Percentiles rank a stretch among this genome's conserved stretches.
These are phyloP conservation scores for Eutrigla gurnardus DNA, from an alignment of 2,797 vertebrate species.

Conservation along the genomic window DNA sequence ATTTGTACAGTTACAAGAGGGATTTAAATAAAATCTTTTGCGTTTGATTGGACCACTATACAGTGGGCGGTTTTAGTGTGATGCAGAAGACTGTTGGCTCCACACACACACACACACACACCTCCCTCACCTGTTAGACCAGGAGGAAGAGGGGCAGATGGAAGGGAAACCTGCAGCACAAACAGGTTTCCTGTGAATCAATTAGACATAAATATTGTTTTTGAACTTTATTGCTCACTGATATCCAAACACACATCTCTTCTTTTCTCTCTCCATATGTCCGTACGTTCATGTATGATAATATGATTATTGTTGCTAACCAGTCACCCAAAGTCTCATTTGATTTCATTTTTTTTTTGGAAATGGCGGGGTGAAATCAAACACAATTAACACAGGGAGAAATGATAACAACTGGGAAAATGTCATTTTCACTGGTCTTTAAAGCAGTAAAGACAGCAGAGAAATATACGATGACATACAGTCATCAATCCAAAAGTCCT, in stretches of 20 bases:
- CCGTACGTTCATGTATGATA: too few species aligned
- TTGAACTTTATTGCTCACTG: background rate
- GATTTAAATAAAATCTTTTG: background rate
- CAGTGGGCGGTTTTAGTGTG: background rate
- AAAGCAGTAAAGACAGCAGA: too few species aligned
- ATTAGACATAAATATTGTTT: background rate
- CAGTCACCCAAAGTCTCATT: too few species aligned
- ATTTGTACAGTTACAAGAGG: background rate
- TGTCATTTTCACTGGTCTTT: too few species aligned
- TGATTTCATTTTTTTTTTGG: too few species aligned
- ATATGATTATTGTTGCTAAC: too few species aligned
- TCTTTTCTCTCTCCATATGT: background rate
- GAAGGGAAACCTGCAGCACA: background rate
- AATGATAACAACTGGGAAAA: too few species aligned
- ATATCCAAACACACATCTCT: background rate
- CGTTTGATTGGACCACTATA: background rate
- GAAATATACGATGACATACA: background rate
- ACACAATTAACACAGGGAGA: too few species aligned
- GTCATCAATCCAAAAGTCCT: background rate
- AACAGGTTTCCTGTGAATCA: background rate
- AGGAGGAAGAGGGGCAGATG: background rate
- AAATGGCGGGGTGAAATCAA: too few species aligned
- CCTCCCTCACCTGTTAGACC: background rate
- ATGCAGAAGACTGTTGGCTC: background rate
- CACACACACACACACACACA: background rate